These are phyloP conservation scores for Halichondria panicea DNA, from an alignment of 37 sponge, comb jelly and placozoan genomes.

Conservation along the genomic window DNA sequence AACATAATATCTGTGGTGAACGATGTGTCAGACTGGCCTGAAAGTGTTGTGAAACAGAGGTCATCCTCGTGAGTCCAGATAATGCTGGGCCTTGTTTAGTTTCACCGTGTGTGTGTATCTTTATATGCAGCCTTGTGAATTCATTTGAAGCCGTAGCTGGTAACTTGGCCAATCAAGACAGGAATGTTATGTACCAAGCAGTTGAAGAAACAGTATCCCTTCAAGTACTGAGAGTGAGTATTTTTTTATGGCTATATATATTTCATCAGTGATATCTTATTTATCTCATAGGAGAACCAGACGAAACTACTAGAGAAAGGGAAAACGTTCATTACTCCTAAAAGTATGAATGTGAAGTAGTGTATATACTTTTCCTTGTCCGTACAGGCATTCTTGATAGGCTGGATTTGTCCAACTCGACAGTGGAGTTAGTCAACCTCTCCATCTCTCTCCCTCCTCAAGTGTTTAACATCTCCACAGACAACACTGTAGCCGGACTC, in stretches of 20 bases:
- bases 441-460: constrained; percentile 4
- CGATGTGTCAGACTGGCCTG: constrained; percentile 26
- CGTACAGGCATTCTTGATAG: too few species aligned
- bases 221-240: constrained; percentile 17
- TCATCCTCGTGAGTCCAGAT: not conserved
- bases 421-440: not conserved
- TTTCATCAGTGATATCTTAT: too few species aligned
- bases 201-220: not conserved
- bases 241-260: too few species aligned
- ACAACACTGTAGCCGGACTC: not conserved
- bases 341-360: too few species aligned
- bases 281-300: too few species aligned
- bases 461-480: not conserved
- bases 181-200: not conserved
- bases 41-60: not conserved
- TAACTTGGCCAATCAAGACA: constrained; percentile 8
- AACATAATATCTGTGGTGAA: constrained; percentile 5
- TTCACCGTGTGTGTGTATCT: too few species aligned
- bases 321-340: too few species aligned
- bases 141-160: constrained; percentile 29
- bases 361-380: too few species aligned
- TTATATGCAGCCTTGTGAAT: too few species aligned
- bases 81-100: too few species aligned
- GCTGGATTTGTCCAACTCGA: too few species aligned
- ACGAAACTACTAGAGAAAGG: too few species aligned